These are phyloP conservation scores for Hipposideros armiger DNA, from an alignment of 2,113 vertebrate genomes.

Conservation along the genomic window DNA sequence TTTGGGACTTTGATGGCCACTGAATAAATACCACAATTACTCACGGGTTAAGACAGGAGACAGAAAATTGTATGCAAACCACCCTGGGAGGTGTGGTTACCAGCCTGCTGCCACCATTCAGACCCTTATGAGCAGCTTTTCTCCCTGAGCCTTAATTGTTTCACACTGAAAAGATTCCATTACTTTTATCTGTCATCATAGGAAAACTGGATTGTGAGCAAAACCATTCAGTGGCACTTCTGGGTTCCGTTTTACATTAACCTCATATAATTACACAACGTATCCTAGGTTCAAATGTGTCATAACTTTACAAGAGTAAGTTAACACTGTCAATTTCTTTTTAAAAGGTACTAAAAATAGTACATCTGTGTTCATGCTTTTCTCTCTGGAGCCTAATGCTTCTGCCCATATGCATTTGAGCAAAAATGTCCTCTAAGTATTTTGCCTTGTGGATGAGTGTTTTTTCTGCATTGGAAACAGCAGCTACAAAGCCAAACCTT, in stretches of 20 bases:
- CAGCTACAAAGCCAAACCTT: background rate
- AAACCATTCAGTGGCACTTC: background rate
- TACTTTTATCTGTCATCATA: background rate
- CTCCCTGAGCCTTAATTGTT: background rate
- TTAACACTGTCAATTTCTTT: constrained; percentile 8
- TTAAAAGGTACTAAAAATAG: constrained; percentile 10
- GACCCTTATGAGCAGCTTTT: background rate
- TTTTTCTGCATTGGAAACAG: background rate
- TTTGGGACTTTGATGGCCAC: background rate
- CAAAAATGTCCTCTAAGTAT: background rate
- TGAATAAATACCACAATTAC: background rate
- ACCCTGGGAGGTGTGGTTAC: background rate
- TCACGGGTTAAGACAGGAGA: background rate
- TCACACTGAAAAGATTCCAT: background rate
- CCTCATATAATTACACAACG: background rate
- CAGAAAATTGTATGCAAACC: background rate
- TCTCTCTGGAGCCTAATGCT: constrained; percentile 12
- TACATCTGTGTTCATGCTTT: background rate
- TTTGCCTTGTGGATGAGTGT: background rate
- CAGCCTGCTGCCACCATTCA: background rate
- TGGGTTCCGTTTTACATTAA: background rate
- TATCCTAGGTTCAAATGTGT: background rate
- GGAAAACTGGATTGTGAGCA: background rate
- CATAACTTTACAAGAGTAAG: background rate
- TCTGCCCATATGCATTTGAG: background rate